phyloP scores from a whole-genome alignment of 2,888 invertebrate genomes.

The Prosapia bicincta region DNA sequence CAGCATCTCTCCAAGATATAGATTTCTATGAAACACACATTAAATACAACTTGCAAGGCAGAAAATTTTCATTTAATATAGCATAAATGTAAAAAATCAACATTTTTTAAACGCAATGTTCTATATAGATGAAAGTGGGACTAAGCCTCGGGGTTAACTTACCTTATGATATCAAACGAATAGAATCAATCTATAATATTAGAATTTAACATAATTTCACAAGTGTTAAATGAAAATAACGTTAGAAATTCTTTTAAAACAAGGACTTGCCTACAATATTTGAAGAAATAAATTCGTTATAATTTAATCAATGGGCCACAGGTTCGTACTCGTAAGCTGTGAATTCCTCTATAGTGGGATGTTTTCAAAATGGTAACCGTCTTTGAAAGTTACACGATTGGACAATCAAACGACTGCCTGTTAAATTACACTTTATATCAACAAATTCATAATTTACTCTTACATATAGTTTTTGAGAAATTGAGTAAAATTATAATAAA shows the following conservation, averaged over 20 bases:
- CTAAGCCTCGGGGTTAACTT: background rate
- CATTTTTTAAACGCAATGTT: no score
- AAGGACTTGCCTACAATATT: background rate
- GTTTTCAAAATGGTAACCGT: slow-evolving; percentile 21
- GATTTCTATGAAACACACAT: no score
- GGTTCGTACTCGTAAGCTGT: background rate
- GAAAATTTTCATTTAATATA: no score
- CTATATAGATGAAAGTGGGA: background rate
- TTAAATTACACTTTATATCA: no score
- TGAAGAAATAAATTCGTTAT: background rate
- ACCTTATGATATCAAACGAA: background rate
- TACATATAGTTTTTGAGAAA: no score
- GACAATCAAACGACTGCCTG: background rate
- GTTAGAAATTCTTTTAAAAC: background rate
- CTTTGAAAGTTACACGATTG: background rate
- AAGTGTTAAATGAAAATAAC: background rate
- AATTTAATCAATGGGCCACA: background rate
- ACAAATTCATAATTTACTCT: no score
- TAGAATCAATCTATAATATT: background rate
- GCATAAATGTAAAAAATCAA: no score
- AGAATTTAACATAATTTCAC: background rate
- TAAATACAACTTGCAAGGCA: no score
- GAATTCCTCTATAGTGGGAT: background rate
- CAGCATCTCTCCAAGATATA: no score
- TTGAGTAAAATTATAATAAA: no score